Conservation (phyloP, 2,888 invertebrate genomes). For the Volucella zonaria region DNA sequence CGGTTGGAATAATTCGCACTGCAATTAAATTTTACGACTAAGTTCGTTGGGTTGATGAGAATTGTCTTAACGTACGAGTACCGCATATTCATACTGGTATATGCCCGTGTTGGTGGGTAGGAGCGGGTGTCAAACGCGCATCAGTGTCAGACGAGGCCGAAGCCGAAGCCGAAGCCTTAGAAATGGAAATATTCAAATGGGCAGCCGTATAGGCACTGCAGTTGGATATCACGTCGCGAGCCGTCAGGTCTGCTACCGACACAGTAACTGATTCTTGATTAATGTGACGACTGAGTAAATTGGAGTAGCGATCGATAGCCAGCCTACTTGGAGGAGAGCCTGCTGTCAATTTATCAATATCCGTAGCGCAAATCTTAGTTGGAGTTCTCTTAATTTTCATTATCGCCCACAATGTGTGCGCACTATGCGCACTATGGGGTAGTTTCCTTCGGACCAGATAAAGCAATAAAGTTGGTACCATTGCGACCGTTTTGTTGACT, state of each 20-base stretch:
- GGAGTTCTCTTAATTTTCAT: constrained; percentile 66
- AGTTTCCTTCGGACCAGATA: constrained; percentile 27
- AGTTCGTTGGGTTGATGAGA: constrained; percentile 51
- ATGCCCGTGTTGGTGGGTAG: constrained; percentile 26
- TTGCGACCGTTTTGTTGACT: background rate
- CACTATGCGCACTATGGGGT: constrained; percentile 66
- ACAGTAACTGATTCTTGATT: constrained; percentile 70
- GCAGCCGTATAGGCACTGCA: constrained; percentile 38
- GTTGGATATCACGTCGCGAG: constrained; percentile 64
- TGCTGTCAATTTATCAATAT: constrained; percentile 72
- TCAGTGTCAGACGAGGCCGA: constrained; percentile 30
- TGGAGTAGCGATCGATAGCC: constrained; percentile 68
- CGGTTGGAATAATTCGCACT: constrained; percentile 72
- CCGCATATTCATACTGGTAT: no score
- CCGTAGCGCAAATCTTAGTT: constrained; percentile 30
- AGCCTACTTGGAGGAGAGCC: constrained; percentile 67
- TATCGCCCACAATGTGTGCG: constrained; percentile 65
- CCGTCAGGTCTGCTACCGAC: constrained; percentile 64
- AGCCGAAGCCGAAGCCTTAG: constrained; percentile 65
- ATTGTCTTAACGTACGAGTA: constrained; percentile 50
- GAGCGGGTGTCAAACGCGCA: constrained; percentile 59
- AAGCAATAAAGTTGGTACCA: constrained; percentile 26
- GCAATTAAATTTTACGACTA: constrained; percentile 63
- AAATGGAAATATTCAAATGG: constrained; percentile 48
- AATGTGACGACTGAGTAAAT: constrained; percentile 71